These are phyloP conservation scores for Omphaloscelis lunosa DNA, from an alignment of 2,888 invertebrate genomes.

Conservation along the genomic window DNA sequence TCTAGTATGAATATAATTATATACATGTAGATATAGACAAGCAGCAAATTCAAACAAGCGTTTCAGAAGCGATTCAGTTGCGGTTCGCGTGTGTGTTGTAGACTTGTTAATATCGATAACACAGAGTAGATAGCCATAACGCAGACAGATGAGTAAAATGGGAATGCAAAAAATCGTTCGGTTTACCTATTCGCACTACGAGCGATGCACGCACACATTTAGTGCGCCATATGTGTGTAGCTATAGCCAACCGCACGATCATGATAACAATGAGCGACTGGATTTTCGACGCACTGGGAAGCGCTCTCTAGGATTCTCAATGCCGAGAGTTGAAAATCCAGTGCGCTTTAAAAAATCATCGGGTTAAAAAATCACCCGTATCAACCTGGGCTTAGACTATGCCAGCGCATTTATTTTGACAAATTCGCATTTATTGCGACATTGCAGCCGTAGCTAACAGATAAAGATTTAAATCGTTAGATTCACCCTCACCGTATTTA, in stretches of 20 bases:
- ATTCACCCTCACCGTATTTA: background rate
- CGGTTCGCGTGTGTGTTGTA: constrained; percentile 6
- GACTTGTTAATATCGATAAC: constrained; percentile 23
- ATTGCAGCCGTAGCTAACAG: no score
- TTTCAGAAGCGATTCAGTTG: constrained; percentile 20
- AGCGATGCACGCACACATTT: background rate
- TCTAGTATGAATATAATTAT: background rate
- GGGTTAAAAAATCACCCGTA: no score
- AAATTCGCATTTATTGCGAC: no score
- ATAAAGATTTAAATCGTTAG: background rate
- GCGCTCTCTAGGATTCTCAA: no score
- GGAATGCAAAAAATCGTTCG: background rate
- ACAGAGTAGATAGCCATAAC: constrained; percentile 1
- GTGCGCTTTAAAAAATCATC: no score
- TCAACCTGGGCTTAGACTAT: no score
- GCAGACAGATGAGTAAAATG: no score
- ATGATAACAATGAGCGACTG: background rate
- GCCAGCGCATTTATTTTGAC: no score
- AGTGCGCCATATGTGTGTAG: background rate
- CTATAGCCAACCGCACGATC: background rate
- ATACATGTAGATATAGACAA: background rate
- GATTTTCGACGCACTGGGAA: no score
- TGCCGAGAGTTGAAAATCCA: no score
- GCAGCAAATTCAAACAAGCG: constrained; percentile 29
- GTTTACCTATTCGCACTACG: background rate